Evolutionary conservation across 2,888 invertebrate species (phyloP), one percentile per base, ranked within the genome.

Genomic region (Caenorhabditis afra): DNA sequence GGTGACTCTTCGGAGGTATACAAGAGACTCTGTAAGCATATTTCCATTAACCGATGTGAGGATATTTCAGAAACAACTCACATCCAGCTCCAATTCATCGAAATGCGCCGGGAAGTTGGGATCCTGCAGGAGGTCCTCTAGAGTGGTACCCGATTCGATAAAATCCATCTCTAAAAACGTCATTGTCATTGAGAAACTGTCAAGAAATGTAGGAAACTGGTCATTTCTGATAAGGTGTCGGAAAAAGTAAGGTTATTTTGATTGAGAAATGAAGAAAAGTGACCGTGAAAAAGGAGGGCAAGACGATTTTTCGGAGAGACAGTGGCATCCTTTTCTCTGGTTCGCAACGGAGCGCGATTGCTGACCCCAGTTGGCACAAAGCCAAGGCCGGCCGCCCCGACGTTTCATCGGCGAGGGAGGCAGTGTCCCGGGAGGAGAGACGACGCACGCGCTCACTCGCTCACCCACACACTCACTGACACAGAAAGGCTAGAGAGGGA

Each of bases 251-350:
- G 29, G 20, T 52, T 23, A 45, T 41, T 22, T 44, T 45, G 14
- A 29, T 41, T 22, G 20, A 45, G 12, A 57, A 41, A 49, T 45
- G n/a, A 50, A 57, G 64, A 50, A 49, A 62, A 64, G 58, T 73
- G 73, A 73, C 73, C 73, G 53, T 50, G 49, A 73, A 65, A 73
- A 73, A 73, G 39, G 49, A 73, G 73, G 64, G 20, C 64, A 64
- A 58, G 58, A 41, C 64, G 44, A 50, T 73, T 64, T 50, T 18
- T 29, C 23, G 52, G 23, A 29, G 52, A 22, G 11, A 3, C 16
- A 37, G 45, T 58, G 22, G 45, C 23, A 45, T 58, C 58, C n/a
- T 16, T 3, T 29, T n/a, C 47, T n/a, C n/a, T 18, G 22, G 10
- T 8, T 52, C 12, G 37, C 49, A n/a, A 11, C 35, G 44, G 68